phyloP scores from a whole-genome alignment of 2,888 invertebrate genomes.

The Caenorhabditis wallacei region DNA sequence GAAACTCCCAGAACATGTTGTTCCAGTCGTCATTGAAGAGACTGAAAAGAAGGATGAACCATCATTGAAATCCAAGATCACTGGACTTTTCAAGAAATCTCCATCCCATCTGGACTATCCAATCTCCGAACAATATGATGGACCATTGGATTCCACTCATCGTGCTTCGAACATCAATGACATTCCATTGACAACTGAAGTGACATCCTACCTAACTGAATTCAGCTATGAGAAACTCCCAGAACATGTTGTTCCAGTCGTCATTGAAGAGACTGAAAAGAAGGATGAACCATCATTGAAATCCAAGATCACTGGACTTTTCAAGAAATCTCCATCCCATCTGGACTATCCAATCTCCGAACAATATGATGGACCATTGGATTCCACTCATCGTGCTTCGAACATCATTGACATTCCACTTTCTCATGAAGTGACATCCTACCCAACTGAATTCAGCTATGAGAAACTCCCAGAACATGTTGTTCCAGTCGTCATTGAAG shows the following conservation, averaged over 20 bases:
- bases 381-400: constrained; percentile 44
- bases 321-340: constrained; percentile 65
- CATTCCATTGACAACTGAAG: constrained; percentile 61
- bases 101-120: constrained; percentile 70
- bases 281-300: constrained; percentile 46
- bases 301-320: constrained; percentile 46
- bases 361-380: constrained; percentile 67
- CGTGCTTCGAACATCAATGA: constrained; percentile 62
- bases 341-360: constrained; percentile 70
- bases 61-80: constrained; percentile 51
- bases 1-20: constrained; percentile 22
- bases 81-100: constrained; percentile 68
- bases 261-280: constrained; percentile 45
- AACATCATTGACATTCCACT: constrained; percentile 33
- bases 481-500: constrained; percentile 38
- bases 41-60: constrained; percentile 29
- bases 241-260: constrained; percentile 42
- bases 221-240: constrained; percentile 40
- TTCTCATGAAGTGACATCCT: constrained; percentile 33
- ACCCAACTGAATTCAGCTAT: constrained; percentile 58
- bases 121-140: constrained; percentile 64
- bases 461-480: constrained; percentile 60
- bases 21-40: constrained; percentile 38
- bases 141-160: constrained; percentile 65
- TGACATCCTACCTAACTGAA: constrained; percentile 33